Base-by-base conservation (phyloP, 2,797 vertebrate genomes). In the Anolis apletophallus region DNA sequence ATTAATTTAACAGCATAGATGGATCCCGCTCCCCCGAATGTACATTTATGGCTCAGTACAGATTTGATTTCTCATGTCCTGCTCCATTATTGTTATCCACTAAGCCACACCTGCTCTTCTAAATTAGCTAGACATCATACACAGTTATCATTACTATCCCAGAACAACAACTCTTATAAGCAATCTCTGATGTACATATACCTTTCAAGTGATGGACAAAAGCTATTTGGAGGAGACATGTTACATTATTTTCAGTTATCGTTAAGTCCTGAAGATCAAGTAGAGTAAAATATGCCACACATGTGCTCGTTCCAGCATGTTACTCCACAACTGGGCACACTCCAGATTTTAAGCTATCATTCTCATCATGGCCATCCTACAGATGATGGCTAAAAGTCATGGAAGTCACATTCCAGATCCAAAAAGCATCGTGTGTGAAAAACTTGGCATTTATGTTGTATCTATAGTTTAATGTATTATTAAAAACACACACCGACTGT, bases 141-240 rank as follows among this genome's bases (percentile, higher is more conserved):
- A 29, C 29, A 29, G 3, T 71, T 32, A 29, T 74, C 14, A 21
- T 61, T 74, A 0, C 46, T 61, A n/a, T 83, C 17, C 36, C 52
- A 83, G 5, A 36, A 16, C 26, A 83, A 29, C n/a, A 40, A 7
- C 46, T 83, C 3, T 74, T n/a, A 3, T 11, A 91, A 90, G 12
- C 29, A 40, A 11, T 29, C n/a, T 46, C 68, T 61, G 55, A 79
- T 59, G n/a, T 21, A 57, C 29, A n/a, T 85, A 78, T 21, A 13
- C 34, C 11, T 72, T 36, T 46, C 36, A 40, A 46, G 36, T 73
- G 23, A 26, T 46, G 19, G 14, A 69, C 12, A 73, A 46, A 46
- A 46, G 6, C 9, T n/a, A 34, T 55, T 32, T 23, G 26, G 9
- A 50, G n/a, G 13, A 7, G 14, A 76, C 13, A 54, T 76, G 54